These are phyloP conservation scores for Fistularia commersonii DNA, from an alignment of 2,797 vertebrate species.

Conservation along the genomic window DNA sequence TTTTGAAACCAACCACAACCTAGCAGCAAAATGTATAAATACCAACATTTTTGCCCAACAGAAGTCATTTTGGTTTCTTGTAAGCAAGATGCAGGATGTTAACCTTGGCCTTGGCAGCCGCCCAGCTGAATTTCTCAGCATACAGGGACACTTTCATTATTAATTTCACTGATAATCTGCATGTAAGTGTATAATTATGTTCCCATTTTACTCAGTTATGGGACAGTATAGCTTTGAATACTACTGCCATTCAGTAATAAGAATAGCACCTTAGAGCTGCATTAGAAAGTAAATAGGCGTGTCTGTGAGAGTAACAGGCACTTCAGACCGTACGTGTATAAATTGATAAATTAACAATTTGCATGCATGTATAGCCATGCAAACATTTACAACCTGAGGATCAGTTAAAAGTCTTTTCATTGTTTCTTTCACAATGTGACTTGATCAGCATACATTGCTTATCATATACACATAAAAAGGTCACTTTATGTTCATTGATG, in stretches of 20 bases:
- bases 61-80: too few species aligned
- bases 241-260: constrained; percentile 3
- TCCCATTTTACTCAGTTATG: background rate
- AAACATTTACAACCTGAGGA: constrained; percentile 45
- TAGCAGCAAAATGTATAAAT: constrained; percentile 36
- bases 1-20: constrained; percentile 23
- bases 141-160: too few species aligned
- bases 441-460: too few species aligned
- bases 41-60: background rate
- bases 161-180: too few species aligned
- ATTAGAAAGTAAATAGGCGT: constrained; percentile 9
- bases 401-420: background rate
- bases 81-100: too few species aligned
- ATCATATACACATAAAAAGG: too few species aligned
- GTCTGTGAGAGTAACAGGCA: constrained; percentile 11
- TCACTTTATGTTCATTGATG: too few species aligned
- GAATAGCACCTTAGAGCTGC: constrained; percentile 44
- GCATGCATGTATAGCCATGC: constrained; percentile 1
- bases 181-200: too few species aligned
- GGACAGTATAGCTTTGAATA: constrained; percentile 5
- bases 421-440: too few species aligned
- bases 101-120: too few species aligned
- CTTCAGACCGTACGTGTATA: constrained; percentile 4
- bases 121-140: too few species aligned
- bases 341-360: constrained; percentile 11